A percentile compares a stretch with the other conserved stretches of the same genome.
phyloP scores from a whole-genome alignment of 2,113 vertebrate species.

The Recurvirostra avosetta region DNA sequence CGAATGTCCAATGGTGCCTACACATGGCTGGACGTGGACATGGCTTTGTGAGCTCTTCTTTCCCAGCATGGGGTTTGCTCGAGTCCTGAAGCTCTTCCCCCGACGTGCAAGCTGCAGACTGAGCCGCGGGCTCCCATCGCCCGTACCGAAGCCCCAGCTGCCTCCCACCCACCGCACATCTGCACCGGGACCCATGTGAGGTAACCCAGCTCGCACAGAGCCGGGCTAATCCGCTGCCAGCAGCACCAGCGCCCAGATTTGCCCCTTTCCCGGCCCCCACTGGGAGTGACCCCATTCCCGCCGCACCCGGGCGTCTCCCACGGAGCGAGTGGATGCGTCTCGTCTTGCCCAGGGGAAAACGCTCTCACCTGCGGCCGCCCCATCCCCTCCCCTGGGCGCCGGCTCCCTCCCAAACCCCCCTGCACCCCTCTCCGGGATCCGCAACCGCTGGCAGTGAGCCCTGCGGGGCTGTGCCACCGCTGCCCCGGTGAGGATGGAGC shows the following conservation, averaged over 20 bases:
- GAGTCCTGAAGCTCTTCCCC: neutral
- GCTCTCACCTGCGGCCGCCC: neutral
- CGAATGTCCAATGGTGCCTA: fast-evolving
- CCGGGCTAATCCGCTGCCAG: fast-evolving
- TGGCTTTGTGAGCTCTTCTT: neutral
- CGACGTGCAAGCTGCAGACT: fast-evolving
- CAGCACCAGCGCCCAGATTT: neutral
- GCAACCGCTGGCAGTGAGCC: neutral
- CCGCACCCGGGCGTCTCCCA: neutral
- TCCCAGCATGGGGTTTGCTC: neutral
- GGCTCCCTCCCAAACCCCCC: neutral
- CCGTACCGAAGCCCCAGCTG: neutral
- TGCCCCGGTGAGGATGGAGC: fast-evolving
- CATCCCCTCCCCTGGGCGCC: neutral
- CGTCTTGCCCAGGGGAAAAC: neutral
- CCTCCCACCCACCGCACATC: neutral
- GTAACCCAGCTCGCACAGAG: fast-evolving
- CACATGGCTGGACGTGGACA: fast-evolving
- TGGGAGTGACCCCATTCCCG: neutral
- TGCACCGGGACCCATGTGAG: fast-evolving
- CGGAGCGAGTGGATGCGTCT: fast-evolving
- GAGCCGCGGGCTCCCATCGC: neutral
- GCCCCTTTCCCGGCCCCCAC: neutral
- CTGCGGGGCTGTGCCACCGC: fast-evolving
- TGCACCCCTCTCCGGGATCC: neutral